Conservation (phyloP, 1,140 invertebrate genomes). For the Heliconius himera region DNA sequence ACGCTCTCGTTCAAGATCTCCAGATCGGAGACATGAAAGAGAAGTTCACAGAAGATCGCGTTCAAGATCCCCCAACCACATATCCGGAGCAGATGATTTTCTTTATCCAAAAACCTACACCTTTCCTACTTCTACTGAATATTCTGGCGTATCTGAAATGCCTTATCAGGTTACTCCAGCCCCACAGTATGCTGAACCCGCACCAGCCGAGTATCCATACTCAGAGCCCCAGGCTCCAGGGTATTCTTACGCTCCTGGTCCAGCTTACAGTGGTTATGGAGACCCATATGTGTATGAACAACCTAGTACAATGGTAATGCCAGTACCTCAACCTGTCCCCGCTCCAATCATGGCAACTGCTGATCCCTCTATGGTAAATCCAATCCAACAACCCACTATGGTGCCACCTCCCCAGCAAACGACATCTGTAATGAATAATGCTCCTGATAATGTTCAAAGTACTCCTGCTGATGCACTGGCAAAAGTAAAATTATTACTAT, state of each 20-base stretch:
- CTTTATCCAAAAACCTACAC: constrained; percentile 55
- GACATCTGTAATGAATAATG: constrained; percentile 17
- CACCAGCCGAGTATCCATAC: constrained; percentile 34
- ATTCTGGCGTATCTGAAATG: constrained; percentile 30
- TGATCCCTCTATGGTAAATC: constrained; percentile 28
- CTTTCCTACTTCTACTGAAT: constrained; percentile 26
- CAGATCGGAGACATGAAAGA: constrained; percentile 19
- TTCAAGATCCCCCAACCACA: constrained; percentile 9
- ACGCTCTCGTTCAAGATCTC: constrained; percentile 38
- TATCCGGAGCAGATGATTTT: constrained; percentile 49
- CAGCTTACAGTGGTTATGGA: constrained; percentile 48
- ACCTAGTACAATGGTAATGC: constrained; percentile 35
- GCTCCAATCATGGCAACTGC: constrained; percentile 36
- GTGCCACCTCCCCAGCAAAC: constrained; percentile 42
- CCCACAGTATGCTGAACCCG: constrained; percentile 31
- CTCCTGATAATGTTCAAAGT: constrained; percentile 10
- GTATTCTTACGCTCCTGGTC: constrained; percentile 53
- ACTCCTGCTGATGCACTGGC: constrained; percentile 65
- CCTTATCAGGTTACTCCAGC: constrained; percentile 32
- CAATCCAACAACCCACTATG: constrained; percentile 42
- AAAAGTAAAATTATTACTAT: constrained; percentile 65
- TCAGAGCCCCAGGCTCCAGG: constrained; percentile 13
- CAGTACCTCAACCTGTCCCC: constrained; percentile 54
- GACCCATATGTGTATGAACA: constrained; percentile 52
- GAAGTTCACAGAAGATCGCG: constrained; percentile 16